Base-by-base conservation (phyloP, 2,797 vertebrate genomes). In the Gadopsis marmoratus region DNA sequence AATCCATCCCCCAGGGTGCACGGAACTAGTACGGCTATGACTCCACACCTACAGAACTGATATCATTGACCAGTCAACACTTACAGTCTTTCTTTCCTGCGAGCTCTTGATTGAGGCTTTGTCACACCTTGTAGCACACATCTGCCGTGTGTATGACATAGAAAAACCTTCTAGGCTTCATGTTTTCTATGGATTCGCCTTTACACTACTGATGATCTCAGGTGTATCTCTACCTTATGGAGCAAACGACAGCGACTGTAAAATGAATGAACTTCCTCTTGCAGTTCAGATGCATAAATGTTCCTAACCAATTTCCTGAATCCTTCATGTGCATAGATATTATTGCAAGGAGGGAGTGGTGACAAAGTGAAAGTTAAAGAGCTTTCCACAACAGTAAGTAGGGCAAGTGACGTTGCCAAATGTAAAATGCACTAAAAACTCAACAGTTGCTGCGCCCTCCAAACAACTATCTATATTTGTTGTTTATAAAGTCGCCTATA, bases 31-130 rank as follows among this genome's bases (percentile, higher is more conserved):
- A 71, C 67, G 56, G 75, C 77, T 48, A 41, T 50, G 65, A 60
- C 65, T 69, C 58, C 59, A 72, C 64, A 78, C 54, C 67, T 71
- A 60, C 78, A 65, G 45, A 29, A 48, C 67, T 47, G 35, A 74
- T 79, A 74, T 43, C 75, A 87, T 48, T 61, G 26, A 64, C 69
- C 82, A 86, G 79, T 88, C 86, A 79, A 71, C 82, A 75, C 53
- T 19, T 72, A 16, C 11, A 29, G 29, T 17, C 11, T 75, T 45
- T 69, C 45, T 33, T 37, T 26, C 26, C 26, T 51, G 66, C 5
- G 0, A 59, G 58, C 31, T 7, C 13, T n/a, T 47, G 23, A 70
- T 37, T 51, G 21, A 58, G 26, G 21, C 35, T 68, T 67, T 81
- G 60, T 74, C 76, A 66, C 14, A 66, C 39, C 23, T 70, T 67